Evolutionary conservation across 2,797 vertebrate genomes (phyloP), one percentile per base, ranked within the genome.

Genomic region (Ptychadena robeensis): DNA sequence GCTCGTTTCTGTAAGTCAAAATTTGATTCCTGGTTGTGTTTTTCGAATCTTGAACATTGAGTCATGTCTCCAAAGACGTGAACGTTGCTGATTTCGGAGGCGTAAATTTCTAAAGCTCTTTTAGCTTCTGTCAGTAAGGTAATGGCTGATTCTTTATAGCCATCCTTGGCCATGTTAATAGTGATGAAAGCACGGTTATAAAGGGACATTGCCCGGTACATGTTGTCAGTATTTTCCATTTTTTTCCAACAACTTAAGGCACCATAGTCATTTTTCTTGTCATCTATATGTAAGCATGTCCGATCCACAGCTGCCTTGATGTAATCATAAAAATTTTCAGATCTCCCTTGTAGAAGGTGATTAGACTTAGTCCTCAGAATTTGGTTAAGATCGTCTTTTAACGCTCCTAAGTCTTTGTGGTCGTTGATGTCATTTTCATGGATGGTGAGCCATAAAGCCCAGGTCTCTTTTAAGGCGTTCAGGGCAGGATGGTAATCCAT

Each of bases 111-210:
- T 28, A 87, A 30, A 0, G 61, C 34, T 25, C 53, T n/a, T 15
- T 86, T 57, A 37, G 86, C 71, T 0, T 79, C 69, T 32, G 38
- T 7, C 40, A 88, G 70, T 8, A 87, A 59, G 2, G 30, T 22
- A 2, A 70, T 65, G 2, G 87, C 87, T 2, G 85, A 69, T 30
- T 67, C 11, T 73, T 70, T 88, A 67, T 86, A 87, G 40, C 65
- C 73, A 1, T 25, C 25, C 27, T 81, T 59, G 8, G 2, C 1
- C 0, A 86, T 37, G 25, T 88, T 88, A 28, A 88, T 87, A 28
- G 78, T 87, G 31, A 87, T 85, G 32, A 73, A 88, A 0, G 86
- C 87, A 30, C 84, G 86, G 53, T 87, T 88, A 68, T 88, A 88
- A 10, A 87, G 64, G 30, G 88, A 81, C 22, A 88, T 86, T 2